A percentile compares a stretch with the other conserved stretches of the same genome.
These are phyloP conservation scores for Drosophila lacicola DNA, from an alignment of 2,888 invertebrate species.

Conservation along the genomic window DNA sequence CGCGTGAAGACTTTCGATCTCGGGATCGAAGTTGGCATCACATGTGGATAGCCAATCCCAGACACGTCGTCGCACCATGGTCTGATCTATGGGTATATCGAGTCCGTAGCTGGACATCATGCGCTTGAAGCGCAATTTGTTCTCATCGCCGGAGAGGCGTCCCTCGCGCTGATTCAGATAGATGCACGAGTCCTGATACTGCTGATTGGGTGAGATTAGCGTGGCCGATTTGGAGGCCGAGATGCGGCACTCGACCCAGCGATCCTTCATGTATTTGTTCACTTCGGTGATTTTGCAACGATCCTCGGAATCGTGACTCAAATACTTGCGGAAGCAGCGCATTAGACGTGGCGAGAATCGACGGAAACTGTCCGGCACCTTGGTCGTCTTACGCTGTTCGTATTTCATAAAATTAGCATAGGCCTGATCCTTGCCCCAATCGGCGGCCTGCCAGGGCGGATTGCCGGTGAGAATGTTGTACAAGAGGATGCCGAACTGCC, in stretches of 20 bases:
- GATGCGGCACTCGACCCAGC: constrained; percentile 87
- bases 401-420: constrained; percentile 89
- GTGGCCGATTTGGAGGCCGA: constrained; percentile 86
- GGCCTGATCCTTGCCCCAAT: constrained; percentile 90
- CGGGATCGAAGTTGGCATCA: constrained; percentile 85
- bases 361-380: constrained; percentile 87
- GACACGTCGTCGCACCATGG: constrained; percentile 87
- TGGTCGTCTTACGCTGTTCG: constrained; percentile 88
- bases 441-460: constrained; percentile 90
- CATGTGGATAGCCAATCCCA: constrained; percentile 89
- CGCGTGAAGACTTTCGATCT: constrained; percentile 81
- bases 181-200: constrained; percentile 86
- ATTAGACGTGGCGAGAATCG: constrained; percentile 89
- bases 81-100: constrained; percentile 88
- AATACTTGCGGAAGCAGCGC: constrained; percentile 89
- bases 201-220: constrained; percentile 80
- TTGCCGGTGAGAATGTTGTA: constrained; percentile 88
- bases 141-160: constrained; percentile 86
- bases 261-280: constrained; percentile 87
- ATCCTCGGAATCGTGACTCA: constrained; percentile 89
- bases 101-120: constrained; percentile 88
- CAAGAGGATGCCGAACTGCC: constrained; percentile 90
- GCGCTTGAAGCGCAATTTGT: constrained; percentile 86
- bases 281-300: constrained; percentile 88
- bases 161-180: constrained; percentile 86